Evolutionary conservation across 2,797 vertebrate genomes (phyloP).

Genomic region (Allenopithecus nigroviridis): DNA sequence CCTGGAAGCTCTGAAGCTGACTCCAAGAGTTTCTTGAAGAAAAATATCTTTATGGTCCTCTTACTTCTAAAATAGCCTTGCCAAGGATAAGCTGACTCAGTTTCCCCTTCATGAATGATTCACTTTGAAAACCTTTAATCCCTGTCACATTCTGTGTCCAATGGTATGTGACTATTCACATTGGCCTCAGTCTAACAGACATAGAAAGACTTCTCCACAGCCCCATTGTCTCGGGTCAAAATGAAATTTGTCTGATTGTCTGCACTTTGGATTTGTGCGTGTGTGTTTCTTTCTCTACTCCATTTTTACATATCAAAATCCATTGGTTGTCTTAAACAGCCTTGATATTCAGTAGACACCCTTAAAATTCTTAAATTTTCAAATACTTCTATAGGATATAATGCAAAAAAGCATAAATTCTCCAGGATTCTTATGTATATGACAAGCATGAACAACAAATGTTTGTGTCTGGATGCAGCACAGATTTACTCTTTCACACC

Average conservation of each 20-base stretch:
- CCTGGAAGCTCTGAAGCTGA: not conserved
- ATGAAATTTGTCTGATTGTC: not conserved
- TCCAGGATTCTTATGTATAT: not conserved
- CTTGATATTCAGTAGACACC: not conserved
- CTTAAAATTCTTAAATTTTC: not conserved
- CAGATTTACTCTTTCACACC: not conserved
- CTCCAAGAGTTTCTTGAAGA: not conserved
- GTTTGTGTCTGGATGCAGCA: not conserved
- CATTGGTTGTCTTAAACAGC: not conserved
- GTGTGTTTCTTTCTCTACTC: not conserved
- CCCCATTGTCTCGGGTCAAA: not conserved
- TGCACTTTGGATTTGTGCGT: not conserved
- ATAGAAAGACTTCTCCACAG: not conserved
- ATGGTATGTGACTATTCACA: not conserved
- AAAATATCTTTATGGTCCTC: not conserved
- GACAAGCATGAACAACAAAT: not conserved
- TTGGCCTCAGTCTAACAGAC: not conserved
- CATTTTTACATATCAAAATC: not conserved
- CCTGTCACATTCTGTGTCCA: not conserved
- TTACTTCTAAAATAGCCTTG: not conserved
- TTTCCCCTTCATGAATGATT: slow-evolving; percentile 1
- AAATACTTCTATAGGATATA: not conserved
- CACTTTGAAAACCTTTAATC: not conserved
- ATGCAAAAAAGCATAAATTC: not conserved
- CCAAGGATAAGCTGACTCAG: not conserved